Percentiles rank a stretch among this genome's conserved stretches.
These are phyloP conservation scores for Xestia ashworthii DNA, from an alignment of 2,888 invertebrate genomes.

Conservation along the genomic window DNA sequence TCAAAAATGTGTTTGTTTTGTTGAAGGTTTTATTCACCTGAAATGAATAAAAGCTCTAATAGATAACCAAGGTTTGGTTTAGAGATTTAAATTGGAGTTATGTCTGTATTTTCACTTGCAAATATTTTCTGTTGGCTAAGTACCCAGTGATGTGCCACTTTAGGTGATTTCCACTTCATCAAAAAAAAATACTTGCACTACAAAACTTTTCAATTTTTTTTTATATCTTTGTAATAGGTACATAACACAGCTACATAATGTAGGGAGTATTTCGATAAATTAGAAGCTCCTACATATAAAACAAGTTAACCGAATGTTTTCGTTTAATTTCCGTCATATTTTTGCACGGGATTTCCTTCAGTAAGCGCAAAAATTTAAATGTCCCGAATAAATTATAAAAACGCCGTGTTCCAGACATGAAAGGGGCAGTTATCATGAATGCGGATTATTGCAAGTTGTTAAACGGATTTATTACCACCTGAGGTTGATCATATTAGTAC, in stretches of 20 bases:
- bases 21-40: not conserved
- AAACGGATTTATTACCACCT: conserved; percentile 66
- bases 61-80: not conserved
- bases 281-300: conserved; percentile 17
- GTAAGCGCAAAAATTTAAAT: conserved; percentile 52
- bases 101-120: not conserved
- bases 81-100: not conserved
- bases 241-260: not conserved
- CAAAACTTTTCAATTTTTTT: not conserved
- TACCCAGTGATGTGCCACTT: not conserved
- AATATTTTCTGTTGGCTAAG: not conserved
- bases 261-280: conserved; percentile 2
- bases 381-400: conserved; percentile 57
- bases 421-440: conserved; percentile 62
- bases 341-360: conserved; percentile 27
- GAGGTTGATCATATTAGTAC: conserved; percentile 34
- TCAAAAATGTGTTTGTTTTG: conserved; percentile 5
- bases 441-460: conserved; percentile 66
- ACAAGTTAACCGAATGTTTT: conserved; percentile 26
- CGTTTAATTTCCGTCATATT: conserved; percentile 37
- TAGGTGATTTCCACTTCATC: not conserved
- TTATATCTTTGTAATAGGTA: not conserved
- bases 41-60: not conserved
- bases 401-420: conserved; percentile 33
- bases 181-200: not conserved